Base-by-base conservation (phyloP, 2,113 vertebrate genomes). In the Planiliza haematocheilus region DNA sequence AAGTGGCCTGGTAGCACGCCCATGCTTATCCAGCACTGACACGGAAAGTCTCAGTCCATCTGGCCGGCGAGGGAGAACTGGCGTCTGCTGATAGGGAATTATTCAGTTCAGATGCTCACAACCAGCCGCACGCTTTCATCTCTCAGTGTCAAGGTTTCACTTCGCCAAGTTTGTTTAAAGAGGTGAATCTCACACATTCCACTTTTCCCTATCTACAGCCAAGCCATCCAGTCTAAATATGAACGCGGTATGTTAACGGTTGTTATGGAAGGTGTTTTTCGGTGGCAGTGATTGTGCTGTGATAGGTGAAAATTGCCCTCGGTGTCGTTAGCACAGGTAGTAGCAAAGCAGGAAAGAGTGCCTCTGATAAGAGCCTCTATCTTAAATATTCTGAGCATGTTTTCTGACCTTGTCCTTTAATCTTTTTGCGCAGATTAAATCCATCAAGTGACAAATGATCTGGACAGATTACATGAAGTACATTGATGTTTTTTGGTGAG, bases 41-140 rank as follows among this genome's bases (percentile, higher is more conserved):
- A 88, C 66, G 53, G 39, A 76, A 74, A 78, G 70, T 84, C 81
- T 74, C 81, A 52, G 70, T 80, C 91, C 86, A 90, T 89, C 88
- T 91, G 90, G 83, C 75, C 60, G 9, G 72, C 63, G 59, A 63
- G 51, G 43, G 18, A 66, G 48, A 67, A 81, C 74, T 53, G 61
- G 57, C 66, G 12, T 82, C 85, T 72, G 64, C 69, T 46, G 53
- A 48, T 49, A 63, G 24, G n/a, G 77, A 82, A 83, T 78, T 57
- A 90, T 87, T 86, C 63, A 81, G 70, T 84, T 84, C 85, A 84
- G 65, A 85, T 81, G 82, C 73, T 82, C 74, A 24, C 43, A 48
- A 58, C 51, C 58, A 74, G 68, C 49, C 48, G 43, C 36, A 9
- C 1, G n/a, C 53, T 70, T 77, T 77, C 49, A 76, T 64, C 64